Conservation (phyloP, 2,888 invertebrate genomes). For the Teleiodes luculella region DNA sequence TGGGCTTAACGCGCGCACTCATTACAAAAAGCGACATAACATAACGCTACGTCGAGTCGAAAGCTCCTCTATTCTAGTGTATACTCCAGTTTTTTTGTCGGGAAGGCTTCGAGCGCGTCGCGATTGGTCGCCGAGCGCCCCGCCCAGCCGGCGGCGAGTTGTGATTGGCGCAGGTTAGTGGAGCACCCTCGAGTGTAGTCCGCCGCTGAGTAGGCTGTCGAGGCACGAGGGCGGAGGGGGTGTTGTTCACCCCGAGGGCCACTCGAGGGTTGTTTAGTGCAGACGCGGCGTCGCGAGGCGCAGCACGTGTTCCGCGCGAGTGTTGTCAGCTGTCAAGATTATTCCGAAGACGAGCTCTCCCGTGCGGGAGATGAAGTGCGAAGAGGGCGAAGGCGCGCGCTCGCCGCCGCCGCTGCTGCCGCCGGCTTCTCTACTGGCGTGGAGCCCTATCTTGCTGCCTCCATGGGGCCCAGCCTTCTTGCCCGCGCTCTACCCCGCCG, state of each 20-base stretch:
- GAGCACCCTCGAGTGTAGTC: constrained; percentile 73
- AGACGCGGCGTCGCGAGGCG: constrained; percentile 70
- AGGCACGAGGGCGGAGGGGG: constrained; percentile 74
- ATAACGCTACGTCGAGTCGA: constrained; percentile 75
- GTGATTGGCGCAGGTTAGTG: constrained; percentile 61
- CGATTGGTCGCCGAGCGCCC: constrained; percentile 59
- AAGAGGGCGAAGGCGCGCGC: constrained; percentile 67
- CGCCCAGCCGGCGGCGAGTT: constrained; percentile 56
- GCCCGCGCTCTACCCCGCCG: constrained; percentile 85
- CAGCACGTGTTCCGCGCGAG: constrained; percentile 71
- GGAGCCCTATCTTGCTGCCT: constrained; percentile 86
- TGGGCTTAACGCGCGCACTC: constrained; percentile 77
- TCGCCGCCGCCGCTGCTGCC: constrained; percentile 70
- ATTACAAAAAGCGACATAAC: constrained; percentile 79
- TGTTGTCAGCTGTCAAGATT: constrained; percentile 59
- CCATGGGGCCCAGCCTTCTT: constrained; percentile 86
- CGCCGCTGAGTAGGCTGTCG: constrained; percentile 75
- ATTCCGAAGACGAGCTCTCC: constrained; percentile 75
- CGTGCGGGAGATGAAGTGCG: constrained; percentile 75
- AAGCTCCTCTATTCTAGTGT: constrained; percentile 77
- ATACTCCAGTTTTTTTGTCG: constrained; percentile 74
- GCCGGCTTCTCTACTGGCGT: constrained; percentile 83
- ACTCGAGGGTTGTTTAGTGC: constrained; percentile 78
- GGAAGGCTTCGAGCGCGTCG: constrained; percentile 53
- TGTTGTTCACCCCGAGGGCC: constrained; percentile 77